Evolutionary conservation across 2,113 vertebrate species (phyloP).

Genomic region (Cephalopholis sonnerati): DNA sequence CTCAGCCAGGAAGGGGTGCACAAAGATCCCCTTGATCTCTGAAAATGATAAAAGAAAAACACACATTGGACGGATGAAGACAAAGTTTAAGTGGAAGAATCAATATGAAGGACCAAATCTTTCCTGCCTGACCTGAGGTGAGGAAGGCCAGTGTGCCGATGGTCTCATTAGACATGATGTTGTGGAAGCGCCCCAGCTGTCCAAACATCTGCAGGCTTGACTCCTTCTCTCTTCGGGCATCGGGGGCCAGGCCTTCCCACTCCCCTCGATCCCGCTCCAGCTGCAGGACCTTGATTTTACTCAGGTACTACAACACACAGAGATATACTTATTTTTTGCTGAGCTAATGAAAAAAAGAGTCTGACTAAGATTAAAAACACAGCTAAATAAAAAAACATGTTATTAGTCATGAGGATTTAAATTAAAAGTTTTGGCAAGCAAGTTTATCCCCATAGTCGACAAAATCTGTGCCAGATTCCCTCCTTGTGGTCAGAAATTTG

Average conservation of each 20-base stretch:
- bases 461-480: neutral
- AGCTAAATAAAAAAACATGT: neutral
- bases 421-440: neutral
- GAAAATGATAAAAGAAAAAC: slow-evolving; percentile 8
- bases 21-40: slow-evolving; percentile 97
- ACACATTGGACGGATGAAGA: neutral
- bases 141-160: slow-evolving; percentile 97
- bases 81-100: slow-evolving; percentile 4
- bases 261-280: slow-evolving; percentile 95
- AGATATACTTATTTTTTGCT: neutral
- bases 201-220: slow-evolving; percentile 97
- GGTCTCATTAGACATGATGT: slow-evolving; percentile 99
- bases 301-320: slow-evolving; percentile 89
- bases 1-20: slow-evolving; percentile 96
- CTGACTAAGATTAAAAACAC: neutral
- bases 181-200: slow-evolving; percentile 98
- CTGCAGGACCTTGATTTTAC: slow-evolving; percentile 98
- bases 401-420: neutral
- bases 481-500: neutral
- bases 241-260: slow-evolving; percentile 91
- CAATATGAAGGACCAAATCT: neutral
- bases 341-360: neutral
- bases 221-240: slow-evolving; percentile 94
- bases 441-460: neutral
- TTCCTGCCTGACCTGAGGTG: slow-evolving; percentile 90